phyloP scores from a whole-genome alignment of 2,113 vertebrate genomes.

The Campylomormyrus tamandua region DNA sequence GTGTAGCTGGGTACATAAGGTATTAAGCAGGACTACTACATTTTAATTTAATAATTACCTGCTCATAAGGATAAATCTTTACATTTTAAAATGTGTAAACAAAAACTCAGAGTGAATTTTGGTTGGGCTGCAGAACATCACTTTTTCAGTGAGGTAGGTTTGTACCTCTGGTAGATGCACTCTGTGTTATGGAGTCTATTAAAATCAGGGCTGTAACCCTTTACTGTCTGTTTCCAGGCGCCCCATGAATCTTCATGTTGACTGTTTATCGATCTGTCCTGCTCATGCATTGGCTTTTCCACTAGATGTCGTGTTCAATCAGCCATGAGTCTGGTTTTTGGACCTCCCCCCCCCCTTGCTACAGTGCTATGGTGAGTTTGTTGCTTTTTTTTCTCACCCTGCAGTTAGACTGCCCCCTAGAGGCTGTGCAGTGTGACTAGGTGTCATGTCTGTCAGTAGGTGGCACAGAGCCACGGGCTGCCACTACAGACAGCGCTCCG shows the following conservation, averaged over 20 bases:
- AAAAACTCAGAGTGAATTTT: not conserved
- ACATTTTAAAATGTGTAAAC: not conserved
- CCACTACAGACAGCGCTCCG: constrained; percentile 56
- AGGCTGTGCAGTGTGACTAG: constrained; percentile 32
- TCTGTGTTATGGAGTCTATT: not conserved
- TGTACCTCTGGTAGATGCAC: not conserved
- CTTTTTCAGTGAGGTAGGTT: not conserved
- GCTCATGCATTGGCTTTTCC: not conserved
- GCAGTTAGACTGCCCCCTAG: constrained; percentile 22
- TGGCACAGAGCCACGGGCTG: constrained; percentile 55
- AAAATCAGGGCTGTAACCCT: not conserved
- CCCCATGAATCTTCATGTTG: not conserved
- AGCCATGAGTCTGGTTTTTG: not conserved
- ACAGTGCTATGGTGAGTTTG: not conserved
- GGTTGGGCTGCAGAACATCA: not conserved
- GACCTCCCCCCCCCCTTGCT: too few relatives aligned
- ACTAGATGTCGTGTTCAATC: not conserved
- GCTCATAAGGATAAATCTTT: too few relatives aligned
- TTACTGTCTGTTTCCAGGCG: not conserved
- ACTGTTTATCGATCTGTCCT: not conserved
- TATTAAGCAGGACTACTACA: not conserved
- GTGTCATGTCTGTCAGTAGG: constrained; percentile 49
- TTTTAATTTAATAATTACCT: too few relatives aligned
- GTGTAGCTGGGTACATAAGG: not conserved
- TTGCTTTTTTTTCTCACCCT: not conserved